Evolutionary conservation across 1,140 invertebrate genomes (phyloP).

Genomic region (Drosophila punjabiensis): DNA sequence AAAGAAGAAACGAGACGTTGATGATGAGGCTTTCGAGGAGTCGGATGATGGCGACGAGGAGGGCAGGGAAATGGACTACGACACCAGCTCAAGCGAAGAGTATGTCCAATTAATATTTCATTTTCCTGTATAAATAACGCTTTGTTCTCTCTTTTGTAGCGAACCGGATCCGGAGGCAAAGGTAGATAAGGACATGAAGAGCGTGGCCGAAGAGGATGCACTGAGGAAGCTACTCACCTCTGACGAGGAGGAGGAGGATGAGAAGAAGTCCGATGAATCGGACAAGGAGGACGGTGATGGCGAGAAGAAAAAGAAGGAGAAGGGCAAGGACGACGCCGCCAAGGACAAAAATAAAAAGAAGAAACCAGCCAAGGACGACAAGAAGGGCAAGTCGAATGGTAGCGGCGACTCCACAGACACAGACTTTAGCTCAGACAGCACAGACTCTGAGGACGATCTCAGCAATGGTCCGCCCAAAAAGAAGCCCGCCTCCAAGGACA

Average conservation of each 20-base stretch:
- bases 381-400: slow-evolving; percentile 86
- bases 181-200: slow-evolving; percentile 90
- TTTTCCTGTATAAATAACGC: neutral
- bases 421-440: slow-evolving; percentile 91
- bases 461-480: slow-evolving; percentile 84
- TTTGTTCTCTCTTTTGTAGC: slow-evolving; percentile 78
- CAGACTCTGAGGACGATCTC: slow-evolving; percentile 88
- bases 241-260: slow-evolving; percentile 95
- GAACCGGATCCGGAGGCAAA: slow-evolving; percentile 92
- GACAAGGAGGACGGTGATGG: slow-evolving; percentile 87
- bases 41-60: slow-evolving; percentile 98
- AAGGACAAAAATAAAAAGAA: slow-evolving; percentile 88
- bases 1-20: slow-evolving; percentile 91
- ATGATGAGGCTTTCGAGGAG: slow-evolving; percentile 96
- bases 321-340: slow-evolving; percentile 87
- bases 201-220: slow-evolving; percentile 96
- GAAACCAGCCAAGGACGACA: slow-evolving; percentile 88
- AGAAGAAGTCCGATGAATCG: slow-evolving; percentile 88
- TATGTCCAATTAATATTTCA: slow-evolving; percentile 56
- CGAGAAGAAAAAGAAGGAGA: slow-evolving; percentile 88
- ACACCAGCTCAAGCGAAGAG: slow-evolving; percentile 93
- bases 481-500: slow-evolving; percentile 67
- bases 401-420: slow-evolving; percentile 88
- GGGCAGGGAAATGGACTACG: slow-evolving; percentile 95
- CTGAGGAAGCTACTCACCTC: slow-evolving; percentile 93